phyloP scores from a whole-genome alignment of 2,797 vertebrate genomes.

The Rhinella marina region DNA sequence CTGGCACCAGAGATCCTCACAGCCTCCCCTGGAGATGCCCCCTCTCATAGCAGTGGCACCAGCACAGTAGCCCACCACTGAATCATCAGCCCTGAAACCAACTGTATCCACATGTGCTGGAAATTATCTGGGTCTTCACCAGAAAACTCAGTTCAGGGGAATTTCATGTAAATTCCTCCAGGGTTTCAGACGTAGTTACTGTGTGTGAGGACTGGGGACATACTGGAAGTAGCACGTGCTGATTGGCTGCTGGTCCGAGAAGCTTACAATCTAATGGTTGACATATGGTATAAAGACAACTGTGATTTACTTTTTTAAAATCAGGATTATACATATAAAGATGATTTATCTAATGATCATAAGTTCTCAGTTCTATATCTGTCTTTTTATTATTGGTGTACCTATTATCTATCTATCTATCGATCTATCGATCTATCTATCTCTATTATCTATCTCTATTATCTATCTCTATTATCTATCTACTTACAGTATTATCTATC shows the following conservation, averaged over 20 bases:
- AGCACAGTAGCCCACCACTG: background rate
- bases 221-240: background rate
- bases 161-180: background rate
- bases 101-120: background rate
- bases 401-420: background rate
- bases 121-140: background rate
- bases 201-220: background rate
- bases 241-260: background rate
- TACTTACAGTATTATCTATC: background rate
- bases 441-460: too few species aligned
- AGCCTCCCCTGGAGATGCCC: conserved; percentile 40
- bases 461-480: background rate
- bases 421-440: background rate
- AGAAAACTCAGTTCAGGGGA: background rate
- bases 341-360: too few species aligned
- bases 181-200: too few species aligned
- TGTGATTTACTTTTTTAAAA: background rate
- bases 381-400: background rate
- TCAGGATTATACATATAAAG: background rate
- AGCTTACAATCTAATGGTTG: background rate
- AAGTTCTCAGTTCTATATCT: too few species aligned
- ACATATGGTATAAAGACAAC: background rate
- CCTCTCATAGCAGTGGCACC: conserved; percentile 32
- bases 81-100: background rate
- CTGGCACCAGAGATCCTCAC: background rate